Conservation (phyloP, 1,140 invertebrate species). For the Myzus persicae region DNA sequence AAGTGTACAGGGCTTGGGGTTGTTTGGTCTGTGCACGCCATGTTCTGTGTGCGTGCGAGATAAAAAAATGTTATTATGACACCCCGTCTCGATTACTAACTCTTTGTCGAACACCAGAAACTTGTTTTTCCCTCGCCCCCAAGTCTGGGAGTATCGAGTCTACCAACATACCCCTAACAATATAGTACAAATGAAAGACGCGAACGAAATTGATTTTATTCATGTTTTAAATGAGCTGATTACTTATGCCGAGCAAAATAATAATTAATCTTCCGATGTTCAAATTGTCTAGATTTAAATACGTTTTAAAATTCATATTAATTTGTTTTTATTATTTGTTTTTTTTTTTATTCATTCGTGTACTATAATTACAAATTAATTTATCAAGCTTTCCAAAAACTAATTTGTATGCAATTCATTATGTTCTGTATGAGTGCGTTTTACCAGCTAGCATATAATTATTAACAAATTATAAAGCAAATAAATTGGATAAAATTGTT, state of each 20-base stretch:
- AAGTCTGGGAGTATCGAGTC: not conserved
- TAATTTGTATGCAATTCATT: not conserved
- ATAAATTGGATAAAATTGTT: not conserved
- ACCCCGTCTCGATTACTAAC: not conserved
- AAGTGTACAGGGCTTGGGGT: not conserved
- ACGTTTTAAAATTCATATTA: slow-evolving; percentile 32
- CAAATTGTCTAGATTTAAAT: not conserved
- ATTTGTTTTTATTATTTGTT: slow-evolving; percentile 28
- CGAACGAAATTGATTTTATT: not conserved
- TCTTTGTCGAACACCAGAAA: not conserved
- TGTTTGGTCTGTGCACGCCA: not conserved
- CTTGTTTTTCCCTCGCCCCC: not conserved
- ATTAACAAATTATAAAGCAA: not conserved
- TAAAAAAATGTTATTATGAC: not conserved
- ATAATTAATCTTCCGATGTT: not conserved
- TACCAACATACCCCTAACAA: not conserved
- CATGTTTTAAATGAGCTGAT: not conserved
- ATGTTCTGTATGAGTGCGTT: not conserved
- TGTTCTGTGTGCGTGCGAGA: not conserved
- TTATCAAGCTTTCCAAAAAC: not conserved
- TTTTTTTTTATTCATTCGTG: not conserved
- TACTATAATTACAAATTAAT: not conserved
- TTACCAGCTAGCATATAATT: not conserved
- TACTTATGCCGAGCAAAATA: not conserved
- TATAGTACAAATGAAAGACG: not conserved